Conservation (phyloP, 2,113 vertebrate genomes). For the Bombycilla garrulus region DNA sequence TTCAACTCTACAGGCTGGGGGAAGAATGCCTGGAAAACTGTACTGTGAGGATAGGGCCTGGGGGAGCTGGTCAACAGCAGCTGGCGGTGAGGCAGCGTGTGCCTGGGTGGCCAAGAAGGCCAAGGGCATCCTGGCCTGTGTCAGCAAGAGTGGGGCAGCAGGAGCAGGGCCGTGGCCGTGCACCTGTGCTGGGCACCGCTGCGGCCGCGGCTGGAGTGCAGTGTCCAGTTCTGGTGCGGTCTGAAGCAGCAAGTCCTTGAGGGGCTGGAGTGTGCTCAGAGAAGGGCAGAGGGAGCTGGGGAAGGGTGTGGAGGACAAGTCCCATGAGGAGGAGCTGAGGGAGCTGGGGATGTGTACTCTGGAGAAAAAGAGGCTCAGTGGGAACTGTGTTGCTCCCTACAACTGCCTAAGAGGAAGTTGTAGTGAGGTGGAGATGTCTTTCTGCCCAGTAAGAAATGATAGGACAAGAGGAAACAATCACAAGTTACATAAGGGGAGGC, state of each 20-base stretch:
- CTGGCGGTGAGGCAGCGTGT: neutral
- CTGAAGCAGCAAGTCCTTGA: no score
- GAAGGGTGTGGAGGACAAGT: fast-evolving
- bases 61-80: fast-evolving
- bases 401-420: neutral
- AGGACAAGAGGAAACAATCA: neutral
- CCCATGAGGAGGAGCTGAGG: neutral
- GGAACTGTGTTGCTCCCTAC: neutral
- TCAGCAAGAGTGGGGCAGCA: neutral
- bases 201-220: fast-evolving
- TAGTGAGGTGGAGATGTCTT: neutral
- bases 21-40: neutral
- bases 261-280: fast-evolving
- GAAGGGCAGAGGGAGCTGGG: neutral
- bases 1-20: neutral
- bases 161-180: neutral
- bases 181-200: neutral
- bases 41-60: neutral
- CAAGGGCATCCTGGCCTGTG: neutral
- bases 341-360: neutral
- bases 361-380: neutral
- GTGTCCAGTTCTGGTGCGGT: neutral
- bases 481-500: neutral
- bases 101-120: no score
- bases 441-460: neutral